phyloP scores from a whole-genome alignment of 1,140 invertebrate species.

The Orussus abietinus region DNA sequence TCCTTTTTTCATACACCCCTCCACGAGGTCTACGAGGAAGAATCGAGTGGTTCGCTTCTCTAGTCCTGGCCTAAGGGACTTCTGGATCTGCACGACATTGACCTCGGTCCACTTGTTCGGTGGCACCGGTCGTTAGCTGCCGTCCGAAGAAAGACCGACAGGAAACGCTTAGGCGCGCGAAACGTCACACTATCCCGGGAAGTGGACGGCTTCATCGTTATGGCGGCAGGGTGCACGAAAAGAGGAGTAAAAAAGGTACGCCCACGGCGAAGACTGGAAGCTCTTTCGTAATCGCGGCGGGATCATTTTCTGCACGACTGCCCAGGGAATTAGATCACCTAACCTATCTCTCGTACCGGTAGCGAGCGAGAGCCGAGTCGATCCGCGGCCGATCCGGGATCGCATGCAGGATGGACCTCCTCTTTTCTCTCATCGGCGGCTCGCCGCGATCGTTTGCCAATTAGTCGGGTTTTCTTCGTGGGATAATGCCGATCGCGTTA shows the following conservation, averaged over 20 bases:
- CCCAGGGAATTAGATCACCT: conserved; percentile 54
- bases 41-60: too few relatives aligned
- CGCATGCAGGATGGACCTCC: conserved; percentile 45
- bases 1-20: too few relatives aligned
- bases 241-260: conserved; percentile 21
- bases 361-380: conserved; percentile 21
- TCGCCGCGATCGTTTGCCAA: too few relatives aligned
- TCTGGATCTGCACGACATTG: too few relatives aligned
- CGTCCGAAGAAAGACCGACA: too few relatives aligned
- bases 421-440: conserved; percentile 1
- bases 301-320: conserved; percentile 56
- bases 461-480: too few relatives aligned
- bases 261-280: conserved; percentile 51
- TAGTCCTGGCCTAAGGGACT: too few relatives aligned
- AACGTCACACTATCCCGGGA: conserved; percentile 21
- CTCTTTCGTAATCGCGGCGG: conserved; percentile 51
- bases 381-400: conserved; percentile 16
- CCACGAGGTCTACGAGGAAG: too few relatives aligned
- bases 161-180: conserved; percentile 23
- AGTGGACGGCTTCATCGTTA: conserved; percentile 22
- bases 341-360: conserved; percentile 44
- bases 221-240: conserved; percentile 37
- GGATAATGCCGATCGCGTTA: too few relatives aligned
- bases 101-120: too few relatives aligned
- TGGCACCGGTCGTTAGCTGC: too few relatives aligned